phyloP scores from a whole-genome alignment of 2,113 vertebrate species.

The Tympanuchus pallidicinctus region DNA sequence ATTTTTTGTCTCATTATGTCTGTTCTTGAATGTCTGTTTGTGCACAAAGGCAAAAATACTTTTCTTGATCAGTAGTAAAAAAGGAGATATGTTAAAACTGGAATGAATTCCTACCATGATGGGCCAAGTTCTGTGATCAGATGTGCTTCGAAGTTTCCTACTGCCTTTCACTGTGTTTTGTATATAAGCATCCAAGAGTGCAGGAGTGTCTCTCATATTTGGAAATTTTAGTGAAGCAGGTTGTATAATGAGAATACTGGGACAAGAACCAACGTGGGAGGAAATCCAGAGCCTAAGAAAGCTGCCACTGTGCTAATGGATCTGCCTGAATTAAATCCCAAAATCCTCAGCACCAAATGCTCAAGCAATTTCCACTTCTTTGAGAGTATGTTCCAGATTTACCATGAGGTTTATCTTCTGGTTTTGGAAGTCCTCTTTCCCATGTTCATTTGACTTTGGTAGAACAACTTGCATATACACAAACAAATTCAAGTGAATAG shows the following conservation, averaged over 20 bases:
- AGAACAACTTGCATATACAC: constrained; percentile 3
- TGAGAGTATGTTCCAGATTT: constrained; percentile 26
- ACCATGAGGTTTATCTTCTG: constrained; percentile 26
- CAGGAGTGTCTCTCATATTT: not conserved
- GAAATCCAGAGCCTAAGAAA: constrained; percentile 39
- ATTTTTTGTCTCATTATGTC: not conserved
- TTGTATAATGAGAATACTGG: constrained; percentile 39
- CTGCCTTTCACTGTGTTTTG: constrained; percentile 17
- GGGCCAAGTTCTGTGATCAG: not conserved
- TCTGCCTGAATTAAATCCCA: constrained; percentile 31
- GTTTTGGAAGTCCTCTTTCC: constrained; percentile 43
- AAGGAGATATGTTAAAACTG: constrained; percentile 6
- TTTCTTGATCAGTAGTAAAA: not conserved
- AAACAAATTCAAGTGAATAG: constrained; percentile 19
- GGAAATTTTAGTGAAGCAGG: constrained; percentile 32
- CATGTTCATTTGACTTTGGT: constrained; percentile 3
- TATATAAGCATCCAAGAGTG: not conserved
- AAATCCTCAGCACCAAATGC: not conserved
- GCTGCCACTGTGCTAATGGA: constrained; percentile 21
- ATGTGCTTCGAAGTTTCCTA: constrained; percentile 47
- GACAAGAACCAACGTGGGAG: constrained; percentile 18
- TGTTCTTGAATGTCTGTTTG: not conserved
- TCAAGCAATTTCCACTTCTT: constrained; percentile 1
- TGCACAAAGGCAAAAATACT: not conserved
- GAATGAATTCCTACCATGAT: constrained; percentile 5